Evolutionary conservation across 2,113 vertebrate species (phyloP).

Genomic region (Naja naja): DNA sequence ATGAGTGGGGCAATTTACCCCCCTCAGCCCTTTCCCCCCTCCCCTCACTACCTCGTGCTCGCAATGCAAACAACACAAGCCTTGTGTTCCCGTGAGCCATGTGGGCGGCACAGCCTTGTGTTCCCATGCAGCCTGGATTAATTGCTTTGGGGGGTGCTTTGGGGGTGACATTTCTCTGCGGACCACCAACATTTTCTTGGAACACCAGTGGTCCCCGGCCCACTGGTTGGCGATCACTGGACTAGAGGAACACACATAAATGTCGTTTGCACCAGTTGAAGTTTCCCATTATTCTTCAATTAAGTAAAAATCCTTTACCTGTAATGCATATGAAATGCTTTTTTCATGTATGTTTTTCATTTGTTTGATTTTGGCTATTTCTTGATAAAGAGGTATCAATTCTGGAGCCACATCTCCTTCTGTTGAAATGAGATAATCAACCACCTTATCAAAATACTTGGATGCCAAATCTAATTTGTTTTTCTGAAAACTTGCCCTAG

Average conservation of each 20-base stretch:
- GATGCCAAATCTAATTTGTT: slow-evolving; percentile 49
- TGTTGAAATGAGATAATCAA: slow-evolving; percentile 26
- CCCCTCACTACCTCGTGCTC: too few relatives aligned
- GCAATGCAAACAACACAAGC: too few relatives aligned
- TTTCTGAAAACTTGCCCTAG: slow-evolving; percentile 45
- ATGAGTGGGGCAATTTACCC: too few relatives aligned
- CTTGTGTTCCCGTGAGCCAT: too few relatives aligned
- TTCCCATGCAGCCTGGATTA: too few relatives aligned
- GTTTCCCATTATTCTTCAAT: background rate
- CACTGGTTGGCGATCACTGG: too few relatives aligned
- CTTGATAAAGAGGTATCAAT: slow-evolving; percentile 49
- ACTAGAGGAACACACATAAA: background rate
- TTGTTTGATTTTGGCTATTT: slow-evolving; percentile 52
- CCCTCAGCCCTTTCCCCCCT: too few relatives aligned
- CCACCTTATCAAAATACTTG: slow-evolving; percentile 56
- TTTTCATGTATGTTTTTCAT: slow-evolving; percentile 44
- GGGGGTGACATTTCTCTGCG: too few relatives aligned
- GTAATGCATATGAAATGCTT: slow-evolving; percentile 53
- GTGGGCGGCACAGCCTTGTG: too few relatives aligned
- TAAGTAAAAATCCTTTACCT: slow-evolving; percentile 37
- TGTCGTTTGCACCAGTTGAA: background rate
- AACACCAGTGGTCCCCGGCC: too few relatives aligned
- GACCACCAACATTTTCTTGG: too few relatives aligned
- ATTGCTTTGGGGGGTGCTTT: too few relatives aligned
- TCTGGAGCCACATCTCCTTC: slow-evolving; percentile 43